Base-by-base conservation (phyloP, 2,113 vertebrate species). In the Entelurus aequoreus region DNA sequence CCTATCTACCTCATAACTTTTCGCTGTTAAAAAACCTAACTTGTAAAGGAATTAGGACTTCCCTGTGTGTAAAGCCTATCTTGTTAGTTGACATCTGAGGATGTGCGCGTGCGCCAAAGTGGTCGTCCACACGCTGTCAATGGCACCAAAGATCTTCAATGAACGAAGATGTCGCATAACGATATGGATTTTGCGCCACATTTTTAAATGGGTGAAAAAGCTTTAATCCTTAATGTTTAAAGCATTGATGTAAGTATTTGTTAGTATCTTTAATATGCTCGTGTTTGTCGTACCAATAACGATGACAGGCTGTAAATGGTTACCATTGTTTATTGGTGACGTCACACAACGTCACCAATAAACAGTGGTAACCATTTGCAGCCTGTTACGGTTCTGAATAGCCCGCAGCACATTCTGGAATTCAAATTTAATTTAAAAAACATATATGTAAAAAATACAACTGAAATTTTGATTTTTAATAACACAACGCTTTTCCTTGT, bases 1-100 rank as follows among this genome's bases (percentile, higher is more conserved):
- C 37, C 54, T 48, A 44, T 80, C 75, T 87, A 86, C 72, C 68
- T 88, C 87, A 89, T 89, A 70, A 83, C 86, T 83, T 76, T 21
- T 40, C 10, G 6, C n/a, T 44, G 15, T 44, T 57, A 13, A 10
- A n/a, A 36, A 54, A n/a, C n/a, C 4, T 46, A 4, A 12, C 5
- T n/a, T 42, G 40, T 10, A 38, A 6, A n/a, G 40, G 37, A 57
- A 57, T 57, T 57, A 44, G 2, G 55, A 56, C 54, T 56, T 56
- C 54, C 54, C 54, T 11, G 16, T 57, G 16, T 12, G 38, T 44
- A 57, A 57, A 16, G 42, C 42, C 40, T 57, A 44, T 21, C 16
- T 44, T 56, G 16, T 40, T 51, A 54, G 69, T 72, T 80, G 75
- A 78, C 75, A 6, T 77, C 63, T 49, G 44, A 75, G 38, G 3